Base-by-base conservation (phyloP, 2,888 invertebrate genomes). In the Allophyes oxyacanthae region DNA sequence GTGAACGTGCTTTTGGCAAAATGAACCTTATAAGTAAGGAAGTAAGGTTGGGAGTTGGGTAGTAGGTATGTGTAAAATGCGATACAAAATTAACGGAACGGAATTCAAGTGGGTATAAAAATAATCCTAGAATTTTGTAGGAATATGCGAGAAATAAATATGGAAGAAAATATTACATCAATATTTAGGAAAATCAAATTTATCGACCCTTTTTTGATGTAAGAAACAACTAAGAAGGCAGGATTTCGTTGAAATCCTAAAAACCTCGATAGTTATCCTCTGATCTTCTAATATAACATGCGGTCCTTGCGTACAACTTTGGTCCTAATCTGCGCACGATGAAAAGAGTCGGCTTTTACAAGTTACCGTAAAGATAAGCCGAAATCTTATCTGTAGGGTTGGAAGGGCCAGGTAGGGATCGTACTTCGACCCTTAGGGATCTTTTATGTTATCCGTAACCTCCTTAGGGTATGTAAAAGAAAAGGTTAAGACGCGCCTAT, bases 351-450 rank as follows among this genome's bases (percentile, higher is more conserved):
- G 53, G 59, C 53, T 67, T 68, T 64, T 69, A 67, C 67, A 59
- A 61, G 51, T 40, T 45, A 32, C 59, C 59, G 45, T 59, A 37
- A 53, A 71, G 72, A 71, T 72, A 71, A 71, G 71, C 71, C 42
- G 72, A 73, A 67, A 73, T 55, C 64, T 71, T 71, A 71, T 72
- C 71, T 52, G 42, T n/a, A 45, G 45, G 64, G 72, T 56, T 58
- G 33, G 49, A 44, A 50, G 67, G 55, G 56, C 64, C 59, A 72
- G 73, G 71, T 72, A 58, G 55, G 52, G 64, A 57, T 58, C 58
- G 41, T 49, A 57, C 49, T 34, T 33, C 37, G 57, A 67, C 71
- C 71, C 71, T 57, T 42, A 42, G 58, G 74, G 60, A 45, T 53
- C 67, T 64, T 62, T 73, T 73, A 63, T 73, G 74, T 72, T 64